Conservation (phyloP, 2,888 invertebrate genomes). For the Sesia apiformis region DNA sequence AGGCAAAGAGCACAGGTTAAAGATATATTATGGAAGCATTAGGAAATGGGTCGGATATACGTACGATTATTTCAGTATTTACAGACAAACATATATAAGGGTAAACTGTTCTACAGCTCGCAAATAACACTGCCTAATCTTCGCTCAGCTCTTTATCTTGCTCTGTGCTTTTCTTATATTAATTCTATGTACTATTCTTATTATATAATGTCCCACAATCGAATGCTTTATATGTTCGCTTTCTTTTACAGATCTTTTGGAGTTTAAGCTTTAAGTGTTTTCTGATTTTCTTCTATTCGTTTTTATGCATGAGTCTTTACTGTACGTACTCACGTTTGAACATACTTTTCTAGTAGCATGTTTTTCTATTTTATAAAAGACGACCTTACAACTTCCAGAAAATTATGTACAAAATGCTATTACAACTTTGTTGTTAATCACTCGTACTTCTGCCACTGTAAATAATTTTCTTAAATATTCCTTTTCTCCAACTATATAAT, state of each 20-base stretch:
- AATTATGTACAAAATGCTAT: no score
- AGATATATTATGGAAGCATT: slow-evolving; percentile 15
- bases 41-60: slow-evolving; percentile 39
- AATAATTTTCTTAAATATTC: no score
- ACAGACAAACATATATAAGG: slow-evolving; percentile 22
- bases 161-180: slow-evolving; percentile 57
- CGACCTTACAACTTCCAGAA: no score
- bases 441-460: no score
- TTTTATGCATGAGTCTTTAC: slow-evolving; percentile 7
- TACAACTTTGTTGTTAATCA: no score
- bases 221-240: slow-evolving; percentile 30
- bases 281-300: slow-evolving; percentile 29
- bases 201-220: slow-evolving; percentile 21
- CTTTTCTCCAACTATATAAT: no score
- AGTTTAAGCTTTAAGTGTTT: slow-evolving; percentile 24
- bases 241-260: slow-evolving; percentile 31
- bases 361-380: no score
- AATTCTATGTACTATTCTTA: slow-evolving; percentile 19
- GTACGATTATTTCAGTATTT: slow-evolving; percentile 30
- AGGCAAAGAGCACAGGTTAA: slow-evolving; percentile 48
- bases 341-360: no score
- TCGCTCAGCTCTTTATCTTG: slow-evolving; percentile 61
- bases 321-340: no score
- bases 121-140: slow-evolving; percentile 72
- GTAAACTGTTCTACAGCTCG: slow-evolving; percentile 50